Evolutionary conservation across 2,113 vertebrate species (phyloP), one percentile per base, ranked within the genome.

Genomic region (Chlorodrepanis virens): DNA sequence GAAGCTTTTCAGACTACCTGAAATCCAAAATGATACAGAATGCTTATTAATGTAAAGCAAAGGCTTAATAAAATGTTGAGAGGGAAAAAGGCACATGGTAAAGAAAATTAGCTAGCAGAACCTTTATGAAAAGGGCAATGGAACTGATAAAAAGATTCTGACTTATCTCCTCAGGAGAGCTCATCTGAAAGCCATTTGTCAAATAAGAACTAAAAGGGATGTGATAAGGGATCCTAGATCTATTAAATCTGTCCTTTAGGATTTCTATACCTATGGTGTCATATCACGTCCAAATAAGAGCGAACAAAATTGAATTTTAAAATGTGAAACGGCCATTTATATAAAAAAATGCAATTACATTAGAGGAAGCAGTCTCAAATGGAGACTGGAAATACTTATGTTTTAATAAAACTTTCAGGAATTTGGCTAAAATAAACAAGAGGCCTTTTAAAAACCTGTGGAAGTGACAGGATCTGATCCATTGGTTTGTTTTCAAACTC

Each of bases 171-270:
- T 87, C 82, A 61, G 54, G 78, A 90, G 87, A 94, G 90, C 89
- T 96, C 78, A 93, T 72, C 79, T 94, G 70, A 87, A 97, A 96
- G 59, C 59, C 71, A 80, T 96, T 94, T 93, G 89, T 90, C 82
- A 95, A 94, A 87, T 88, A 88, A 88, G 45, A 94, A 91, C 87
- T 88, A 87, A 77, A 91, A 88, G 42, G 37, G 16, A 69, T 70
- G 79, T 85, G 84, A 86, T 88, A 96, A 96, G 82, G 72, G 84
- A 96, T 93, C 50, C 40, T 88, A 91, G 84, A 95, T 95, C 89
- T 91, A 94, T 95, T 94, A 87, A 95, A 94, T 89, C 77, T 71
- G 61, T 72, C 90, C 81, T 91, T 91, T 72, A 87, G 75, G 75
- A 77, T 90, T 97, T 96, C 90, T 85, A 63, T 77, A 80, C 59